Percentiles rank a stretch among this genome's conserved stretches.
These are phyloP conservation scores for Florisuga fusca DNA, from an alignment of 2,797 vertebrate genomes.

Conservation along the genomic window DNA sequence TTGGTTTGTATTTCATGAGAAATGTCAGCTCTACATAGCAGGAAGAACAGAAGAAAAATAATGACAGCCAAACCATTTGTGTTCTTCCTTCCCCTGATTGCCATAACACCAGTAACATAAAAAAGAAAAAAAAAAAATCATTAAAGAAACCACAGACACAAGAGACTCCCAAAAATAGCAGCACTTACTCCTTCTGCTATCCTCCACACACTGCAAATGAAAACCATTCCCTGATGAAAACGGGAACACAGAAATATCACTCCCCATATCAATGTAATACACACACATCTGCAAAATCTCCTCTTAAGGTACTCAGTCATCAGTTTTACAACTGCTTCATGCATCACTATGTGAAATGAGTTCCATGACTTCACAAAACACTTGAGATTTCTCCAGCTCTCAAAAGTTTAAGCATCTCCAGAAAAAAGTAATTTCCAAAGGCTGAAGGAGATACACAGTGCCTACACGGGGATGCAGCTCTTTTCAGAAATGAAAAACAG, in stretches of 20 bases:
- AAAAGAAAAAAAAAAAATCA: background rate
- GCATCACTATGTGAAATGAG: background rate
- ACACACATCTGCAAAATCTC: background rate
- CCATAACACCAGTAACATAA: background rate
- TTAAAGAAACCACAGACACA: background rate
- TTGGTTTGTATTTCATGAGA: background rate
- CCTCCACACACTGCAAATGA: background rate
- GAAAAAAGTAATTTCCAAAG: background rate
- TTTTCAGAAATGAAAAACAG: slow-evolving; percentile 3
- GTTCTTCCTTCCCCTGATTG: background rate
- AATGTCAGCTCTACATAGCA: background rate
- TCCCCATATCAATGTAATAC: background rate
- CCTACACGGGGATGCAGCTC: background rate
- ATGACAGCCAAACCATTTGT: background rate
- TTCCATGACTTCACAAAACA: slow-evolving; percentile 6
- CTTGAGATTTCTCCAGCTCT: background rate
- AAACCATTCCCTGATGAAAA: background rate
- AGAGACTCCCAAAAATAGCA: background rate
- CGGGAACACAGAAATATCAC: background rate
- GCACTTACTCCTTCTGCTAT: background rate
- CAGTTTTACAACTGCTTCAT: background rate
- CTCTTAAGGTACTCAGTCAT: background rate
- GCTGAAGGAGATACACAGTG: background rate
- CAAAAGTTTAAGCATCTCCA: background rate
- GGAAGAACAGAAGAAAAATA: background rate